Evolutionary conservation across 1,140 invertebrate species (phyloP), one percentile per base, ranked within the genome.

Genomic region (Paraescarpia echinospica): DNA sequence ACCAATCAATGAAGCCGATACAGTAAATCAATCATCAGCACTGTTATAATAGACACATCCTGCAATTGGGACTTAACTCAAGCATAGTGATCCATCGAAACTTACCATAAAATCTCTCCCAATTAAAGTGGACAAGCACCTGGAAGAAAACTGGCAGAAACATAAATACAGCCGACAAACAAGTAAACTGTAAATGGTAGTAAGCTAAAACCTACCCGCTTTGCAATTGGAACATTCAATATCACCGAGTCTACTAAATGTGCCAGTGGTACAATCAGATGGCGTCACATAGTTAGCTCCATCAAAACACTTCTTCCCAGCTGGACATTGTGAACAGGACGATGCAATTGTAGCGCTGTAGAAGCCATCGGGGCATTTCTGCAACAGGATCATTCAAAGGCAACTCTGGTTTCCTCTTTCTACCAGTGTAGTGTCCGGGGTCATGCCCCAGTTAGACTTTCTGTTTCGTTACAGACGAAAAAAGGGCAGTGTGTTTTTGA

Each of bases 261-360:
- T 94, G 33, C 95, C 95, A 88, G 92, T 89, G 14, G 91, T 89
- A 93, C 95, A 96, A 92, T 94, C 94, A 6, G 92, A 59, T 5
- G 95, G 95, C 18, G 94, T 92, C 1, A 93, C 90, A 33, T 89
- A 88, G 89, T 77, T 51, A 31, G 92, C 51, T 34, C 94, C 95
- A 92, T 95, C 93, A 91, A 94, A 94, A 94, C 95, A 96, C 33
- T 93, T 91, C n/a, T 33, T 22, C 34, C 93, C 51, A 94, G 92
- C 95, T 34, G 94, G 92, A 92, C 95, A 95, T 1, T 94, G 93
- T n/a, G 93, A 92, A n/a, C 93, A 91, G 22, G 91, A 77, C 33
- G 12, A 41, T 31, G 90, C 48, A 35, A 94, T 95, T 91, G 93
- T 92, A n/a, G 94, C 35, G 92, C 95, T 96, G 94, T 96, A 96